Base-by-base conservation (phyloP, 92 coral and sea anemone genomes). In the Galaxea fascicularis region DNA sequence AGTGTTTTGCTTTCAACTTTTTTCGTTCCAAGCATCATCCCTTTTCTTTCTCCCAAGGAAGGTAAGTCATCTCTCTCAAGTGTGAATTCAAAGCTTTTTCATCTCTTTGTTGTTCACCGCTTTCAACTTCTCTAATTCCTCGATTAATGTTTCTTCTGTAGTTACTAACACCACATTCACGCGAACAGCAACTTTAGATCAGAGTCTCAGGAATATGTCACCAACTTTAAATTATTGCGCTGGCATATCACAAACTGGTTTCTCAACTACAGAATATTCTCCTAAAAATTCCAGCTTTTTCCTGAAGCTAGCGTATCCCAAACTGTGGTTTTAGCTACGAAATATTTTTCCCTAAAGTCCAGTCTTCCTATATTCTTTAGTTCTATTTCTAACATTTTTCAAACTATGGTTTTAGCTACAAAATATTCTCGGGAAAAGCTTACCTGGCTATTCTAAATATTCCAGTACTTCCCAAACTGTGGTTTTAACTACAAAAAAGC, bases 401-500 rank as follows among this genome's bases (percentile, higher is more conserved):
- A 52, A 53, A 64, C 22, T 65, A 17, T 25, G 60, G 14, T 30
- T 39, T 79, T 49, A 62, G 64, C 63, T 22, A 66, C 76, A 65
- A 51, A 29, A 51, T 39, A 28, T 29, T 70, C 18, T 31, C n/a
- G n/a, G n/a, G n/a, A n/a, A n/a, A n/a, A n/a, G n/a, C n/a, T n/a
- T n/a, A n/a, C 13, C 44, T 16, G 10, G 9, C 4, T 71, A 22
- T 63, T 30, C 27, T 20, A 25, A 28, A 52, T 53, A 59, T 45
- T 21, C 27, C 35, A 53, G 49, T n/a, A 76, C 65, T 35, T 49
- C 81, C 41, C 56, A 67, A 87, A 80, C 73, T 73, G 73, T 84
- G 80, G 76, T 46, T 54, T 70, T 73, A 60, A 63, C 59, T 53
- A n/a, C 88, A 72, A 65, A 58, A 70, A 39, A 41, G 41, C 53